phyloP scores from a whole-genome alignment of 2,797 vertebrate species.

The Odontamblyopus rebecca region DNA sequence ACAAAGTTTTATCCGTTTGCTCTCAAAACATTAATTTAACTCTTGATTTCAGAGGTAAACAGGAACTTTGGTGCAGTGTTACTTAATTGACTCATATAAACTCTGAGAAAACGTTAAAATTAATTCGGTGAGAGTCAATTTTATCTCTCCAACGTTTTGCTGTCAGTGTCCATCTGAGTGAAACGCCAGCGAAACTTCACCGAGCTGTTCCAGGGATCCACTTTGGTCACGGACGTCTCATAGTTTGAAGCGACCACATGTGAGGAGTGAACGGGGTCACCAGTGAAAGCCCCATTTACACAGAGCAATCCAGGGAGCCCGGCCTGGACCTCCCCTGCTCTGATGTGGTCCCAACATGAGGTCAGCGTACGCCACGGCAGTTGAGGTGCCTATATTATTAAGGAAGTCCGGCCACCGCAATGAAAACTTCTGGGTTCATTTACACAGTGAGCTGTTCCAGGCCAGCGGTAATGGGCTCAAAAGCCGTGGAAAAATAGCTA shows the following conservation, averaged over 20 bases:
- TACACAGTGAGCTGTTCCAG: not conserved
- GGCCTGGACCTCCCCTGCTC: conserved; percentile 56
- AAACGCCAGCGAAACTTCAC: conserved; percentile 10
- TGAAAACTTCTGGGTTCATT: not conserved
- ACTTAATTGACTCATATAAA: too few relatives aligned
- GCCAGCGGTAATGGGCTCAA: not conserved
- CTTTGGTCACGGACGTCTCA: not conserved
- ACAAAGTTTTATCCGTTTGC: too few relatives aligned
- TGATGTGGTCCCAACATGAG: conserved; percentile 74
- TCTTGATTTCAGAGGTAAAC: too few relatives aligned
- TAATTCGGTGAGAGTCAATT: too few relatives aligned
- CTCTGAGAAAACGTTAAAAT: too few relatives aligned
- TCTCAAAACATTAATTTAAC: too few relatives aligned
- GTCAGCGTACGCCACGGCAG: conserved; percentile 60
- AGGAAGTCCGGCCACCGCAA: conserved; percentile 49
- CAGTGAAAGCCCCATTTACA: conserved; percentile 74
- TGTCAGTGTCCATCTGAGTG: not conserved
- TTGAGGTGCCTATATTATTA: conserved; percentile 65
- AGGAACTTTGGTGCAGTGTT: too few relatives aligned
- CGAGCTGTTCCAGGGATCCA: not conserved
- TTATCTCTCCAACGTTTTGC: too few relatives aligned
- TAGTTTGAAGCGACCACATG: conserved; percentile 75
- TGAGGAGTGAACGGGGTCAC: conserved; percentile 70
- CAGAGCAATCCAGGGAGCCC: conserved; percentile 35
- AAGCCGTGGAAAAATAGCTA: not conserved